phyloP scores from a whole-genome alignment of 2,113 vertebrate genomes.

The Ailurus styani region DNA sequence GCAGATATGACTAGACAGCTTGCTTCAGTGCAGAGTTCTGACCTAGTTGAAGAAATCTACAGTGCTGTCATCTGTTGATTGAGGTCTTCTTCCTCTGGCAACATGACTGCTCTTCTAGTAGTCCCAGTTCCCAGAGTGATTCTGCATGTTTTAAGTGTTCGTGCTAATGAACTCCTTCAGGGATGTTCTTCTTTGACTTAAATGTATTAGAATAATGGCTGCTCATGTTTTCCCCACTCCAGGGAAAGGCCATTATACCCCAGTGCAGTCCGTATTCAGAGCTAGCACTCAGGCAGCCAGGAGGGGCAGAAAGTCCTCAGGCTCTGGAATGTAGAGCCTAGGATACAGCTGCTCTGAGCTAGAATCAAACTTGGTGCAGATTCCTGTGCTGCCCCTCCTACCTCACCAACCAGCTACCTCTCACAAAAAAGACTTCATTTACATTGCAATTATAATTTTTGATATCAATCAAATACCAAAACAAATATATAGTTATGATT shows the following conservation, averaged over 20 bases:
- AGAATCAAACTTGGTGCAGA: background rate
- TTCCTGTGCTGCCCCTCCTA: background rate
- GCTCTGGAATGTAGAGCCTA: background rate
- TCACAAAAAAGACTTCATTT: background rate
- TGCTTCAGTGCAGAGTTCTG: background rate
- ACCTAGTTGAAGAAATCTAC: constrained; percentile 93
- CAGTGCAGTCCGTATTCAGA: background rate
- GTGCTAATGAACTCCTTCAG: background rate
- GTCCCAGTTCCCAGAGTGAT: constrained; percentile 88
- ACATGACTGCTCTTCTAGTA: constrained; percentile 86
- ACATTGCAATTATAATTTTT: background rate
- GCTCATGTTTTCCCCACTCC: background rate
- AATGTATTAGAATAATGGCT: background rate
- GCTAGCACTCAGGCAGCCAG: background rate
- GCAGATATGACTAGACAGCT: background rate
- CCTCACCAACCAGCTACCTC: background rate
- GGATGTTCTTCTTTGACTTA: background rate
- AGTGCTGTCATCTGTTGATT: constrained; percentile 92
- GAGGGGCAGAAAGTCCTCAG: background rate
- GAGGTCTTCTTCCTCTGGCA: constrained; percentile 90
- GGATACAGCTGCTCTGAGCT: background rate
- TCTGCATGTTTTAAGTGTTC: constrained; percentile 85
- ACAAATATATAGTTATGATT: background rate
- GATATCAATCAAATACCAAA: background rate
- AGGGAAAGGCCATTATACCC: background rate